Conservation (phyloP, 1,140 invertebrate species). For the Nomia melanderi region DNA sequence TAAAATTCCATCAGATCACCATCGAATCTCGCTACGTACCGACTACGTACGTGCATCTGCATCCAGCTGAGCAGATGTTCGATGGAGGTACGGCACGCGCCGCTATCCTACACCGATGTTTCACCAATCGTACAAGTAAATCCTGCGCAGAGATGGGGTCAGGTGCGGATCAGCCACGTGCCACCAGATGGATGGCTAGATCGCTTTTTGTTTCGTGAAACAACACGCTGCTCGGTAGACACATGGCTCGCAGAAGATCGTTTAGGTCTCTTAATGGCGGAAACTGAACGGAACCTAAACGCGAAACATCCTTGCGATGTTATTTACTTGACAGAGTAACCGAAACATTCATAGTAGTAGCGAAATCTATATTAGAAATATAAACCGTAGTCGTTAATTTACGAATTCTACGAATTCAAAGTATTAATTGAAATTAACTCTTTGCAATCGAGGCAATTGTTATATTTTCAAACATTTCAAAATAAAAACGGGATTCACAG, state of each 20-base stretch:
- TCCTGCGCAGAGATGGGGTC: slow-evolving; percentile 52
- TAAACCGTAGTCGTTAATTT: too few relatives aligned
- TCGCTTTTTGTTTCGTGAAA: slow-evolving; percentile 39
- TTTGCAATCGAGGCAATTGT: too few relatives aligned
- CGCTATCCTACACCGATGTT: slow-evolving; percentile 43
- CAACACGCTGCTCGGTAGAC: background rate
- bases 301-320: too few relatives aligned
- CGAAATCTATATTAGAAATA: too few relatives aligned
- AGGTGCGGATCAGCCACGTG: slow-evolving; percentile 59
- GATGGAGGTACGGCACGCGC: slow-evolving; percentile 60
- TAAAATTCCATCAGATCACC: slow-evolving; percentile 31
- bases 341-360: too few relatives aligned
- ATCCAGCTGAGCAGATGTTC: slow-evolving; percentile 63
- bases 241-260: background rate
- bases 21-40: background rate
- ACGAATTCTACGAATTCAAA: too few relatives aligned
- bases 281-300: too few relatives aligned
- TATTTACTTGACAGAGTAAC: too few relatives aligned
- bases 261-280: too few relatives aligned
- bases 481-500: too few relatives aligned
- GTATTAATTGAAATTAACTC: too few relatives aligned
- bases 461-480: too few relatives aligned
- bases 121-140: slow-evolving; percentile 60
- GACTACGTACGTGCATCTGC: slow-evolving; percentile 29
- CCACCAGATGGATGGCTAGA: slow-evolving; percentile 46